A percentile compares a stretch with the other conserved stretches of the same genome.
These are phyloP conservation scores for Lasioglossum albipes DNA, from an alignment of 1,140 invertebrate species.

Conservation along the genomic window DNA sequence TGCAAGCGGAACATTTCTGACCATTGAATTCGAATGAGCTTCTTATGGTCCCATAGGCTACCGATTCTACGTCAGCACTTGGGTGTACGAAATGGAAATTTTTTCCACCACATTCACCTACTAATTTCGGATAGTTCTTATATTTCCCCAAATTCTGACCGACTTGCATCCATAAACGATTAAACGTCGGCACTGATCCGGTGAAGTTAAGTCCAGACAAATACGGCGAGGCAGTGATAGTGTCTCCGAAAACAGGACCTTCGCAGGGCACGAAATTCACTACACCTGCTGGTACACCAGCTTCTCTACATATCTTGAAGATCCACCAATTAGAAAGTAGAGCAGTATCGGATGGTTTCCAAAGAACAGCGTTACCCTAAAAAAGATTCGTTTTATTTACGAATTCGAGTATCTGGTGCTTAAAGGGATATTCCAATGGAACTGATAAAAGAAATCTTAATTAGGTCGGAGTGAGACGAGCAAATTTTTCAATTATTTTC, in stretches of 20 bases:
- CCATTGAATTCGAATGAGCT: constrained; percentile 98
- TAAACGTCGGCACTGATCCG: constrained; percentile 97
- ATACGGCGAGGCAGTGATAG: constrained; percentile 91
- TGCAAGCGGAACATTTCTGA: constrained; percentile 99
- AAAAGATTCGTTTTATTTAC: constrained; percentile 47
- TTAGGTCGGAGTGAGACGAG: too few species aligned
- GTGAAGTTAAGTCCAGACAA: constrained; percentile 99
- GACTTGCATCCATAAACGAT: constrained; percentile 95
- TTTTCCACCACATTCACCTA: constrained; percentile 99
- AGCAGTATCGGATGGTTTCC: constrained; percentile 99
- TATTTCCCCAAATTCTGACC: constrained; percentile 94
- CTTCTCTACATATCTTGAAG: constrained; percentile 95
- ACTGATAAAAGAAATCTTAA: too few species aligned
- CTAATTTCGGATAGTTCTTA: constrained; percentile 94
- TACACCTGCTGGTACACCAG: constrained; percentile 95
- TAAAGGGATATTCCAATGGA: too few species aligned
- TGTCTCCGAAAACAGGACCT: constrained; percentile 96
- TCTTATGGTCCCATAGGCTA: constrained; percentile 91
- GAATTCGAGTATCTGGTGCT: not conserved
- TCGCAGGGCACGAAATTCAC: constrained; percentile 98
- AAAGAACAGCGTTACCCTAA: constrained; percentile 95
- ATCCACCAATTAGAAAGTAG: constrained; percentile 97
- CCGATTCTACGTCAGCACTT: constrained; percentile 91
- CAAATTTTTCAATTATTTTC: too few species aligned
- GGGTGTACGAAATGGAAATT: constrained; percentile 99